Percentiles rank a stretch among this genome's conserved stretches.
Conservation (phyloP, 2,888 invertebrate species). For the Aleiodes leptofemur region DNA sequence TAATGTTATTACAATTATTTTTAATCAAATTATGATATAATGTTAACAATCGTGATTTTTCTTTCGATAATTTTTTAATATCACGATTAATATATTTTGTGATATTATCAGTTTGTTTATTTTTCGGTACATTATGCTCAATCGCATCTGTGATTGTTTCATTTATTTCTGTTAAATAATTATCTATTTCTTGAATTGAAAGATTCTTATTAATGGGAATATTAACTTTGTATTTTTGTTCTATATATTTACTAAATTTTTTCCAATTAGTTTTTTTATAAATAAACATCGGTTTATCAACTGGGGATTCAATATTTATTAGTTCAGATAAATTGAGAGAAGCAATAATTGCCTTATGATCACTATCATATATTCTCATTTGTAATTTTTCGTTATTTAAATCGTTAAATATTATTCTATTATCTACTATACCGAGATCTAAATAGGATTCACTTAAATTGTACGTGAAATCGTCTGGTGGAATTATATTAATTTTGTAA, state of each 20-base stretch:
- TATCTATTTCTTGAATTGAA: conserved; percentile 18
- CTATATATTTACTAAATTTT: no score
- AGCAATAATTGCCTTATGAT: conserved; percentile 24
- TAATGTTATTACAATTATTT: no score
- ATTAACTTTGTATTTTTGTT: no score
- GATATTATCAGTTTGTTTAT: not conserved
- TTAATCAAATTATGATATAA: no score
- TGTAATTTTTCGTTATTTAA: not conserved
- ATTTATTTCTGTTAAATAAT: not conserved
- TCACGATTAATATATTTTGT: no score
- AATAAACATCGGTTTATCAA: not conserved
- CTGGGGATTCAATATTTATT: no score
- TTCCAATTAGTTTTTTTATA: no score
- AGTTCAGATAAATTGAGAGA: not conserved
- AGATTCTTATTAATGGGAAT: no score
- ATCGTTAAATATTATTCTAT: not conserved
- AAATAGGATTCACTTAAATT: not conserved
- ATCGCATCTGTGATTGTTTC: not conserved
- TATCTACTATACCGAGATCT: no score
- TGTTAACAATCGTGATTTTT: no score
- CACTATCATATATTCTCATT: conserved; percentile 34
- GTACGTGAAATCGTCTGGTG: not conserved
- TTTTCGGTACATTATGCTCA: not conserved
- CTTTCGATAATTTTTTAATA: no score
- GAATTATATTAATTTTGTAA: not conserved